phyloP scores from a whole-genome alignment of 2,797 vertebrate species.

The Darevskia mixta region DNA sequence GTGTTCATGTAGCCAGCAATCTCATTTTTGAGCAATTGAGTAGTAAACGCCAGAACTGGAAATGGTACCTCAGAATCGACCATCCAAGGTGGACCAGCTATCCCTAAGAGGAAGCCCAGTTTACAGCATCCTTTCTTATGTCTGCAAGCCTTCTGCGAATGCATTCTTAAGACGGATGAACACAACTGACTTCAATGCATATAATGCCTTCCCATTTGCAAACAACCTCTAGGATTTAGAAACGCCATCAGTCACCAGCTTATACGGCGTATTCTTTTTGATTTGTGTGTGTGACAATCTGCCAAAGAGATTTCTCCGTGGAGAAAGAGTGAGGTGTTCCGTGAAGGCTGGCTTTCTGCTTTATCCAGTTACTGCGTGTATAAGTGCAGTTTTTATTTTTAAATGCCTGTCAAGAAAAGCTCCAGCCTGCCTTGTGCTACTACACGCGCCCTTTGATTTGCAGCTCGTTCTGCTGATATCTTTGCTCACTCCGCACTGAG shows the following conservation, averaged over 20 bases:
- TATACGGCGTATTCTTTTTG: slow-evolving; percentile 25
- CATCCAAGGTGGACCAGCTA: not conserved
- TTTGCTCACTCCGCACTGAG: slow-evolving; percentile 32
- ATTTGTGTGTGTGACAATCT: slow-evolving; percentile 11
- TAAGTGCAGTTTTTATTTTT: slow-evolving; percentile 26
- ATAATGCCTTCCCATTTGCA: not conserved
- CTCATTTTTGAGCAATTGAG: not conserved
- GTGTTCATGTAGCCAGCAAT: not conserved
- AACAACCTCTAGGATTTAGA: slow-evolving; percentile 35
- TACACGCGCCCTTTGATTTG: slow-evolving; percentile 24
- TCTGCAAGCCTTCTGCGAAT: not conserved
- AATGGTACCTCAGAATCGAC: not conserved
- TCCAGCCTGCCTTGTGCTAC: slow-evolving; percentile 18
- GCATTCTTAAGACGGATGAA: not conserved
- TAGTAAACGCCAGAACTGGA: not conserved
- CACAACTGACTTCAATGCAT: not conserved
- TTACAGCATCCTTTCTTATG: not conserved
- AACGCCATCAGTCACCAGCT: slow-evolving; percentile 37
- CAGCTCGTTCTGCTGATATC: slow-evolving; percentile 23
- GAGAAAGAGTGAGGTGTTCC: not conserved
- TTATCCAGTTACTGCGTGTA: slow-evolving; percentile 21
- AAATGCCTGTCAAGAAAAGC: slow-evolving; percentile 41
- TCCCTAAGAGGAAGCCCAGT: not conserved
- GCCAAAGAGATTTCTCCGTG: slow-evolving; percentile 17
- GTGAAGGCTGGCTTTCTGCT: slow-evolving; percentile 27